Evolutionary conservation across 2,113 vertebrate species (phyloP), one percentile per base, ranked within the genome.

Genomic region (Pteruthius melanotis): DNA sequence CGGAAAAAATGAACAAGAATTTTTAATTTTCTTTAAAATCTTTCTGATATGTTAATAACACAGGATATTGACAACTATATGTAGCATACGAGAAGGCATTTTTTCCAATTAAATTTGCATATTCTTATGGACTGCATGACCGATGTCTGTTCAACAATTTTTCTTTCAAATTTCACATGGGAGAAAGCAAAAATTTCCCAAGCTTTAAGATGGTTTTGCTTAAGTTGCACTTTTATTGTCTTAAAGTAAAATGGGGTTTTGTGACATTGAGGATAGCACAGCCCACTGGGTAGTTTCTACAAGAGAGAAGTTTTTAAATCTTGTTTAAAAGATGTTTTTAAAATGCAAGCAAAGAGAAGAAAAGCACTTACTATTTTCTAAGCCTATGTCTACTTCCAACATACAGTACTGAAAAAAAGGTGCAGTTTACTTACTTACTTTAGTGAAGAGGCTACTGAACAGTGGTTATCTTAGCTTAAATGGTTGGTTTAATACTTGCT

Each of bases 1-100:
- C 30, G 10, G 10, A 14, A 27, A 42, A 53, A 63, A 70, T 4
- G 1, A 20, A 22, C 7, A 66, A 50, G 2, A 2, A 1, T 13
- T 27, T 68, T 13, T n/a, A n/a, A 9, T 49, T 28, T n/a, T 40
- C 17, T 33, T 37, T 49, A 8, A 5, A 63, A 56, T 45, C 35
- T 6, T 85, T 52, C 15, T n/a, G 12, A 6, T 74, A 33, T 59
- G n/a, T 69, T 71, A 57, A 30, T 26, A 92, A 21, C 23, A 19
- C 2, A 44, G 9, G 24, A 35, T 65, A 65, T 33, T 65, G 16
- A 15, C 66, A 92, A 69, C 7, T 74, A 26, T 26, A 59, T 33
- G 22, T 21, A 70, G 9, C 18, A 40, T 49, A 65, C 54, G 10
- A 59, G 10, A 22, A 89, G 8, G 5, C 3, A 15, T 49, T 61